Evolutionary conservation across 2,113 vertebrate species (phyloP).

Genomic region (Genyomyrus donnyi): DNA sequence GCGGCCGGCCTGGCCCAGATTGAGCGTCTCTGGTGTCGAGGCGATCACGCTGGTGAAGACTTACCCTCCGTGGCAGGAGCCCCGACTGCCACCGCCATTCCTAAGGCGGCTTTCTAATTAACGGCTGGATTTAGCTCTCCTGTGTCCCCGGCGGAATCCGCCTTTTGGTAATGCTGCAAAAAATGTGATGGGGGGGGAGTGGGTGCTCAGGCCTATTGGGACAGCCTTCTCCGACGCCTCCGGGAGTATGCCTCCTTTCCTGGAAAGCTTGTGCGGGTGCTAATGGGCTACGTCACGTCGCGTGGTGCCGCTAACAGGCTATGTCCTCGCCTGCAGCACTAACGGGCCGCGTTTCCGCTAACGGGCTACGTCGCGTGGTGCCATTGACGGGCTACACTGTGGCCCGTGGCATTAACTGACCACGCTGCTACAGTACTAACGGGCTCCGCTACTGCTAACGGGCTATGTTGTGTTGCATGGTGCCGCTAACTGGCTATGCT

Average conservation of each 20-base stretch:
- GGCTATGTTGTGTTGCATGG: background rate
- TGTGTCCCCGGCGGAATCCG: background rate
- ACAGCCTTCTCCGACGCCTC: background rate
- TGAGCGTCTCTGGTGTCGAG: background rate
- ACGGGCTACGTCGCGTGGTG: background rate
- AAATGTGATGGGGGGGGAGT: background rate
- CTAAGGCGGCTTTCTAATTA: background rate
- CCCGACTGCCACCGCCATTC: background rate
- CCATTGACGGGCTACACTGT: background rate
- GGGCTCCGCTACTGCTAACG: background rate
- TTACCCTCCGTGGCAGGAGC: background rate
- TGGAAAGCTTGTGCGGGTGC: background rate
- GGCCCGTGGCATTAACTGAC: background rate
- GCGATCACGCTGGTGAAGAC: background rate
- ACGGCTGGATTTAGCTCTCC: constrained; percentile 8
- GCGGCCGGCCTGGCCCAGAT: background rate
- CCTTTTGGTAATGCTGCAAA: background rate
- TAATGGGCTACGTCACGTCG: background rate
- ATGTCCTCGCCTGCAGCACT: background rate
- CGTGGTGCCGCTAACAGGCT: background rate
- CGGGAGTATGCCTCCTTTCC: background rate
- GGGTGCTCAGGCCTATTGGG: background rate
- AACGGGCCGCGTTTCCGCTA: background rate
- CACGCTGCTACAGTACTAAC: background rate
- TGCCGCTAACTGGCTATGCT: no score